Conservation (phyloP, 1,140 invertebrate species). For the Bombus sibiricus region DNA sequence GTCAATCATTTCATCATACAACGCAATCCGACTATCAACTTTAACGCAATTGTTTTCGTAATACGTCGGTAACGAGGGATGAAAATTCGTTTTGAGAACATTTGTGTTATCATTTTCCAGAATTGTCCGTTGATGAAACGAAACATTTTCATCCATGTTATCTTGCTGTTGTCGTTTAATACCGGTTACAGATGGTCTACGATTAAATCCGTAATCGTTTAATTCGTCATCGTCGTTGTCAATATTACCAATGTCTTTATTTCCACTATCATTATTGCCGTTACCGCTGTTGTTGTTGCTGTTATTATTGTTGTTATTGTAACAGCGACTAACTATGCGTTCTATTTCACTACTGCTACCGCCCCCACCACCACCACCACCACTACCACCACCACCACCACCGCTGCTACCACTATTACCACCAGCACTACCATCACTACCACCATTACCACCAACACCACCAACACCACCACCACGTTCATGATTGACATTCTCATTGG, state of each 20-base stretch:
- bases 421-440: background rate
- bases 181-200: constrained; percentile 92
- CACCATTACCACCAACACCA: background rate
- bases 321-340: background rate
- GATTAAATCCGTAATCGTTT: constrained; percentile 94
- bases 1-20: constrained; percentile 38
- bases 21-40: constrained; percentile 54
- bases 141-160: constrained; percentile 89
- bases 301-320: constrained; percentile 67
- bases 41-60: constrained; percentile 80
- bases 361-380: background rate
- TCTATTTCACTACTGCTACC: background rate
- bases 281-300: constrained; percentile 83
- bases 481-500: constrained; percentile 4
- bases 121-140: constrained; percentile 86
- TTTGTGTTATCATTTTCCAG: constrained; percentile 79
- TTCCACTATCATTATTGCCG: background rate
- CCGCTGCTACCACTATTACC: background rate
- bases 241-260: constrained; percentile 28
- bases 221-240: constrained; percentile 90
- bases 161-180: constrained; percentile 88
- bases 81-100: constrained; percentile 77
- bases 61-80: constrained; percentile 86
- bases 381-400: background rate
- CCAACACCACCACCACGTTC: background rate